phyloP scores from a whole-genome alignment of 2,797 vertebrate species.

The Triplophysa bombifrons region DNA sequence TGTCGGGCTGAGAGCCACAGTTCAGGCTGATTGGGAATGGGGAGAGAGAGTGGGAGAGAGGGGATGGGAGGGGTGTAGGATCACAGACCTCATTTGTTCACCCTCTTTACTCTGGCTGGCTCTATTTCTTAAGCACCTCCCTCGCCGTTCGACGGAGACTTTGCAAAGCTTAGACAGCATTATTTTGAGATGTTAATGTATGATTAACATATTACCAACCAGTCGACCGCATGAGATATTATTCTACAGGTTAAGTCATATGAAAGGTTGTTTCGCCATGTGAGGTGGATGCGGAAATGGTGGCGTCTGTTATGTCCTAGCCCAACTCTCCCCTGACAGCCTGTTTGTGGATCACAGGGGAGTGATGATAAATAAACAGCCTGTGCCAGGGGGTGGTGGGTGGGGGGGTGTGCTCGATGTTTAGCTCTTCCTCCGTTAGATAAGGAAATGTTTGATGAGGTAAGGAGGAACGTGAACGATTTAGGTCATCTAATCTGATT shows the following conservation, averaged over 20 bases:
- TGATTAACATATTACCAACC: conserved; percentile 46
- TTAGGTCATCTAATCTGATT: conserved; percentile 70
- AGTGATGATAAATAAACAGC: conserved; percentile 76
- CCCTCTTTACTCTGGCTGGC: conserved; percentile 85
- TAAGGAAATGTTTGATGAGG: conserved; percentile 85
- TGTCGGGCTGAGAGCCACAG: conserved; percentile 76
- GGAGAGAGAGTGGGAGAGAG: conserved; percentile 24
- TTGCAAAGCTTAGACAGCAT: conserved; percentile 17
- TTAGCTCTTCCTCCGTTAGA: conserved; percentile 78
- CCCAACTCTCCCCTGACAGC: conserved; percentile 54
- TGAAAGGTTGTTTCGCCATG: neutral
- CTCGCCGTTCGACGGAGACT: conserved; percentile 6
- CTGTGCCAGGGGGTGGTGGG: conserved; percentile 52
- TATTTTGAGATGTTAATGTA: conserved; percentile 21
- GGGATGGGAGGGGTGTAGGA: conserved; percentile 67
- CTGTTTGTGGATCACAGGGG: conserved; percentile 74
- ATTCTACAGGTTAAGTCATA: neutral
- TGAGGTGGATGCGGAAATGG: neutral
- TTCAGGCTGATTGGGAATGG: conserved; percentile 78
- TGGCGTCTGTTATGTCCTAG: conserved; percentile 33
- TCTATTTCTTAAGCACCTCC: conserved; percentile 68
- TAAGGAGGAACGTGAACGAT: conserved; percentile 77
- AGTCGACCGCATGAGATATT: neutral
- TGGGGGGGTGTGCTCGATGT: conserved; percentile 69
- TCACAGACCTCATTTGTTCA: conserved; percentile 88